Percentiles rank a stretch among this genome's conserved stretches.
These are phyloP conservation scores for Litocranius walleri DNA, from an alignment of 2,113 vertebrate species.

Conservation along the genomic window DNA sequence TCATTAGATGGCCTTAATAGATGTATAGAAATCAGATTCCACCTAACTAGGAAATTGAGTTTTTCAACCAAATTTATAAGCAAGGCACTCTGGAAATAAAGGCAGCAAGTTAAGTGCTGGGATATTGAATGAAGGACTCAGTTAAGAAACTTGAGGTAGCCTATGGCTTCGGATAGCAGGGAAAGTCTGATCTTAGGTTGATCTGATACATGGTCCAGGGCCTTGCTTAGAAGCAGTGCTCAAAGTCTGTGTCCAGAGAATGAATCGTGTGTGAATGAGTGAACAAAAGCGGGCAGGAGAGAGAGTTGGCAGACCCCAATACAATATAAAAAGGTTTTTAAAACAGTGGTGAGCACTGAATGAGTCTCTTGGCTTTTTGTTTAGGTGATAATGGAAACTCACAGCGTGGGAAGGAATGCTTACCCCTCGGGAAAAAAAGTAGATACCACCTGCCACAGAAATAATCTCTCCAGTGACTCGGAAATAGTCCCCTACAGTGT, in stretches of 20 bases:
- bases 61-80: not conserved
- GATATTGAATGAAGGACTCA: not conserved
- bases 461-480: constrained; percentile 85
- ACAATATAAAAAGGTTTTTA: not conserved
- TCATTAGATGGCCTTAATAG: not conserved
- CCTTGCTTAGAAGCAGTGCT: not conserved
- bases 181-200: not conserved
- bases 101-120: not conserved
- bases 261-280: not conserved
- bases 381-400: not conserved
- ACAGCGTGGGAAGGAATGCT: constrained; percentile 51
- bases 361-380: not conserved
- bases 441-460: constrained; percentile 83
- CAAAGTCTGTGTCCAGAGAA: not conserved
- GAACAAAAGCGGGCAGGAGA: not conserved
- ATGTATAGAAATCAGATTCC: not conserved
- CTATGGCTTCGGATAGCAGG: not conserved
- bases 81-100: not conserved
- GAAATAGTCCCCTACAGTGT: constrained; percentile 79
- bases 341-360: not conserved
- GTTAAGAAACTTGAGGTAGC: not conserved
- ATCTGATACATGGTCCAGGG: not conserved
- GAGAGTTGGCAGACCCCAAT: not conserved
- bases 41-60: not conserved
- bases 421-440: constrained; percentile 93